Evolutionary conservation across 2,888 invertebrate genomes (phyloP), one percentile per base, ranked within the genome.

Genomic region (Elmis aenea): DNA sequence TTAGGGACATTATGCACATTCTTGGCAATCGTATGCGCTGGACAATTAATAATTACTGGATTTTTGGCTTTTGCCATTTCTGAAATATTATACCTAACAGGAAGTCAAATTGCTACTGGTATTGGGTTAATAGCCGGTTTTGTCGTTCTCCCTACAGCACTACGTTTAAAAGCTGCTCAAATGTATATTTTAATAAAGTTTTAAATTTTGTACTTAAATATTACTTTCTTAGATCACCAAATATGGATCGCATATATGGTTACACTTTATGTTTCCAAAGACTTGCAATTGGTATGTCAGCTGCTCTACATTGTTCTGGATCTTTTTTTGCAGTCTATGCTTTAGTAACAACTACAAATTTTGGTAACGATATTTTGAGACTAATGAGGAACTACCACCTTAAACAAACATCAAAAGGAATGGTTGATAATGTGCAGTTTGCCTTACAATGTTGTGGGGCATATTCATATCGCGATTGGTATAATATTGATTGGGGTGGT

Each of bases 11-110:
- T 54, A 14, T 49, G 55, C 40, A 47, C 54, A 16, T 70, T 70
- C 0, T 61, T 67, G 20, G 68, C 50, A 15, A 67, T 61, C 4
- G 62, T 50, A 0, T 64, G 72, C 2, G 55, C 50, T 2, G 57
- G 51, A 41, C 68, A 72, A 55, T 72, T 75, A 0, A 69, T 73
- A 18, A 62, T 68, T 0, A 72, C 72, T 1, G 74, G 71, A 9
- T 54, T 57, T 1, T 72, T 56, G 0, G 56, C 48, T 11, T 50
- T 54, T 31, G 38, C 42, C 8, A 49, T 56, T 26, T 45, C 55
- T 2, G 51, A 52, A 26, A 45, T 52, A 25, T 39, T 55, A 29
- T 21, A 45, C 4, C 33, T 55, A 22, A 38, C 52, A 14, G 42
- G 50, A 27, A 48, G 50, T 29, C 47, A 48, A 25, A 13, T 52